Conservation (phyloP, 2,888 invertebrate species). For the Pammene aurita region DNA sequence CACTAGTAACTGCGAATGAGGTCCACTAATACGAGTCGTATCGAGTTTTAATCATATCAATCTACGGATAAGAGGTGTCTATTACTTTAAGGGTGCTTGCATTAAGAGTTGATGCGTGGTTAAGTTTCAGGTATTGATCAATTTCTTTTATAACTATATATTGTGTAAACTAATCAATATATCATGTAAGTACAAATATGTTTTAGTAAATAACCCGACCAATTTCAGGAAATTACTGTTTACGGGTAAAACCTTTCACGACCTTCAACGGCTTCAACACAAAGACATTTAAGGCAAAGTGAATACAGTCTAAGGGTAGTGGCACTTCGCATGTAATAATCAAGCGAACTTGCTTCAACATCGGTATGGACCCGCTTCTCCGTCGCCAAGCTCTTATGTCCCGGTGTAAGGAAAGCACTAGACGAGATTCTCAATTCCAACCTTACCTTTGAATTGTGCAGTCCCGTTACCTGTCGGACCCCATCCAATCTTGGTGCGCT, state of each 20-base stretch:
- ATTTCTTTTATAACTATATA: no score
- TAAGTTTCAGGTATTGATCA: no score
- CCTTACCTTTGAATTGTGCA: conserved; percentile 37
- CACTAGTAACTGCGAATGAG: no score
- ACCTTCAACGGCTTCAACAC: no score
- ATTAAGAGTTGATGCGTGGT: no score
- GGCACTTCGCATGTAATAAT: not conserved
- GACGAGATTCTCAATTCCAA: conserved; percentile 38
- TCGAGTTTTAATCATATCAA: no score
- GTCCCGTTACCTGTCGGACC: conserved; percentile 39
- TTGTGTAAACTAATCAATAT: no score
- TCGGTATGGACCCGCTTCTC: conserved; percentile 9
- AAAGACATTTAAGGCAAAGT: conserved; percentile 3
- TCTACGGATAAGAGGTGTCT: no score
- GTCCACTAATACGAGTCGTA: no score
- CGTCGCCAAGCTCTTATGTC: conserved; percentile 25
- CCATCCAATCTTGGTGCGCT: conserved; percentile 37
- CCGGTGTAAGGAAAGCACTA: conserved; percentile 37
- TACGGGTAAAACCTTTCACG: no score
- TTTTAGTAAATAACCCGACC: not conserved
- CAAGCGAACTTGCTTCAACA: conserved; percentile 2
- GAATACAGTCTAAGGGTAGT: not conserved
- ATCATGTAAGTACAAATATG: not conserved
- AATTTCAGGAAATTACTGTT: no score
- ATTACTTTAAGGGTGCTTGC: no score